These are phyloP conservation scores for Phylloscopus whistleri DNA, from an alignment of 2,113 vertebrate genomes.

Conservation along the genomic window DNA sequence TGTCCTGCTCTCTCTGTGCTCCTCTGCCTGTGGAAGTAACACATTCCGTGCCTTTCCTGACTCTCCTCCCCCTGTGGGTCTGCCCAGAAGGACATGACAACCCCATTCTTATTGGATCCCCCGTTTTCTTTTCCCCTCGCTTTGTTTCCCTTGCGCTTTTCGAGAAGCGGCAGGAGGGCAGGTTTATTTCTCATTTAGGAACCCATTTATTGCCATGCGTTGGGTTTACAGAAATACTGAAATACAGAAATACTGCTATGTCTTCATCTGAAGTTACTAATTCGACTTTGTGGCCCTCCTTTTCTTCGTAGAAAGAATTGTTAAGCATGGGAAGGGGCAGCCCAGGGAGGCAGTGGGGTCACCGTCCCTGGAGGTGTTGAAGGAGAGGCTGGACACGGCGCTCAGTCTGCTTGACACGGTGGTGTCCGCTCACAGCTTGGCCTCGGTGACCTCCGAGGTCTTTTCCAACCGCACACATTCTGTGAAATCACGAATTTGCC, in stretches of 20 bases:
- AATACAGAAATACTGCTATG: background rate
- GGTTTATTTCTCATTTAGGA: background rate
- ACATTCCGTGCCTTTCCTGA: background rate
- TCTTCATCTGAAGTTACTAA: background rate
- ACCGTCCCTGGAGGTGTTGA: rapidly evolving
- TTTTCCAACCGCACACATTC: background rate
- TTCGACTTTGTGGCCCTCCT: background rate
- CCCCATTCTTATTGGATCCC: rapidly evolving
- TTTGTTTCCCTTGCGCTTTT: background rate
- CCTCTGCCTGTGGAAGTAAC: background rate
- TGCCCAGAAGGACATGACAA: background rate
- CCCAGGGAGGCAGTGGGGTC: background rate
- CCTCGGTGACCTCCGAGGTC: background rate
- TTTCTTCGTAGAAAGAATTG: too few species aligned
- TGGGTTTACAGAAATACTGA: background rate
- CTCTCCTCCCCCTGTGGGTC: background rate
- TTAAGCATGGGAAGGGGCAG: background rate
- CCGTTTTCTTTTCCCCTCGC: background rate
- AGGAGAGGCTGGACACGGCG: background rate
- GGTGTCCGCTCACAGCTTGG: background rate
- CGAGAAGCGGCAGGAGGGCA: background rate
- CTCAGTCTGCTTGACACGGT: background rate
- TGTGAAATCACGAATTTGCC: rapidly evolving
- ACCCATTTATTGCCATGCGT: background rate
- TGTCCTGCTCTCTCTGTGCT: background rate